Percentiles rank a stretch among this genome's conserved stretches.
Conservation (phyloP, 2,113 vertebrate genomes). For the Pluvianellus socialis region DNA sequence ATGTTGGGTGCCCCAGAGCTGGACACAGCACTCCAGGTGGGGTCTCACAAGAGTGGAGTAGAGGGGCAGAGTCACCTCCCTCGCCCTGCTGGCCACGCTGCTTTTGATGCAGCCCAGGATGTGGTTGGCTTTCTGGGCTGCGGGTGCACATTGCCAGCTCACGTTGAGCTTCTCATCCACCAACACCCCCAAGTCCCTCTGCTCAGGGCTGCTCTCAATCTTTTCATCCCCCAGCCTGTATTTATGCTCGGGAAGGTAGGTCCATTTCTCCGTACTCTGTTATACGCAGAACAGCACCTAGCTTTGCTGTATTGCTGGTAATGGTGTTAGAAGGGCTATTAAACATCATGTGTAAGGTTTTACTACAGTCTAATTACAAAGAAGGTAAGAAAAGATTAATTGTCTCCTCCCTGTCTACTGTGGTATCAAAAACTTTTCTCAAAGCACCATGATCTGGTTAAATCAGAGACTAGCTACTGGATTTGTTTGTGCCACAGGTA, state of each 20-base stretch:
- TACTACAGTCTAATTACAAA: slow-evolving; percentile 7
- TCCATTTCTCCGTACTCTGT: background rate
- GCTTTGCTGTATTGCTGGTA: background rate
- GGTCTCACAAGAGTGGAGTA: background rate
- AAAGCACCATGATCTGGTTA: background rate
- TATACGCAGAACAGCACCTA: background rate
- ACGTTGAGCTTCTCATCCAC: background rate
- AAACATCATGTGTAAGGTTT: background rate
- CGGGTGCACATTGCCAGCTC: too few relatives aligned
- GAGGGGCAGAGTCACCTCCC: background rate
- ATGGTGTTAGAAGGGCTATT: background rate
- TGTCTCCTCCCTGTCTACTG: background rate
- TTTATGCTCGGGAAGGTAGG: background rate
- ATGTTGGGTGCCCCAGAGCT: background rate
- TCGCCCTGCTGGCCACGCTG: background rate
- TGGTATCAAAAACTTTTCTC: background rate
- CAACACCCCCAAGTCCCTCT: background rate
- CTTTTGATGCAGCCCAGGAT: background rate
- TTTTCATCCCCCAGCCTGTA: background rate
- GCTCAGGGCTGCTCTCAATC: background rate
- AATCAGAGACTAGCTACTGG: background rate
- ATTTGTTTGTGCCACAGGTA: background rate
- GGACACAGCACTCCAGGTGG: background rate
- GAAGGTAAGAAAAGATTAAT: background rate
- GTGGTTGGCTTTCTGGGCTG: background rate